Base-by-base conservation (phyloP, 2,888 invertebrate genomes). In the Polymixis lichenea region DNA sequence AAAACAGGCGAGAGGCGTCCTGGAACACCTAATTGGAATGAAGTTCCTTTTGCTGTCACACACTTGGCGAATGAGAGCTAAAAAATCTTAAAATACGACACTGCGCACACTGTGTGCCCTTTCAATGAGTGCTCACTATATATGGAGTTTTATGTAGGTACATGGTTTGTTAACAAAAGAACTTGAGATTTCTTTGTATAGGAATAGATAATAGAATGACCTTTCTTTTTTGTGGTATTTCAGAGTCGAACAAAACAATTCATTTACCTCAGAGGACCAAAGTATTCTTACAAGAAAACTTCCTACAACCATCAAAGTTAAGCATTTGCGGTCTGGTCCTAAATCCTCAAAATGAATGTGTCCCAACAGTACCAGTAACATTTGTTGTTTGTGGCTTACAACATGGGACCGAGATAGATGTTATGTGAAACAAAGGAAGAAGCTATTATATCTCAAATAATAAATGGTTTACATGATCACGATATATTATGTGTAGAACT, bases 241-340 rank as follows among this genome's bases (percentile, higher is more conserved):
- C 53, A 55, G 19, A 17, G 1, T 19, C 25, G 0, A 68, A 55
- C 0, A 19, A 25, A 53, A n/a, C 15, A 67, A n/a, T n/a, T 51
- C 15, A 22, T 51, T 64, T 32, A 19, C 6, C n/a, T 13, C 13
- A 55, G 15, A 15, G 17, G 15, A 51, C n/a, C 51, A 55, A 53
- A 17, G 5, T 43, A 28, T 51, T 28, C 15, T 55, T 73, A 32
- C 3, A 19, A 71, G 25, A 60, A 58, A 75, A 55, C 19, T 65
- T 74, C 32, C 28, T 71, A 5, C 28, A 55, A 70, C n/a, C 55
- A 72, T 22, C 32, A 62, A 25, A 56, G 38, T 56, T 55, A 13
- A 38, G 25, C 55, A 55, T 55, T 38, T n/a, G 56, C 15, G 38
- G n/a, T 43, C 22, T 22, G 13, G 6, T 32, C 60, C 32, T 13